Base-by-base conservation (phyloP, 2,113 vertebrate genomes). In the Urocitellus parryii region DNA sequence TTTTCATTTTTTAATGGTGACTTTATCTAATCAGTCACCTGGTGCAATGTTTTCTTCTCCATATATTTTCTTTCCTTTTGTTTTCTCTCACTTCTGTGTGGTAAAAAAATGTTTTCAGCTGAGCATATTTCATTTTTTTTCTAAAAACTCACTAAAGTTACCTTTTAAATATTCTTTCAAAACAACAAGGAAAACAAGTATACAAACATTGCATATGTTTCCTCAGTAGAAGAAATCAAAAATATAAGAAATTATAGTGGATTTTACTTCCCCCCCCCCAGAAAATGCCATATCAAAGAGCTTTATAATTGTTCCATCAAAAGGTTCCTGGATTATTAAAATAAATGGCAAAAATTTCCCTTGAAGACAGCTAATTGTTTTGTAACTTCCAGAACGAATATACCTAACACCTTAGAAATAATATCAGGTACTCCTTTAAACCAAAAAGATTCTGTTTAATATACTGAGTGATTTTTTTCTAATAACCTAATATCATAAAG, bases 391-490 rank as follows among this genome's bases (percentile, higher is more conserved):
- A 73, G 48, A 82, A 77, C 37, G 12, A 34, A 84, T 67, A 67
- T 2, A 27, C 0, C 63, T 79, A 84, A 56, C 17, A 90, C 27
- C 34, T 77, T 87, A 78, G 37, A n/a, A 14, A 45, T 86, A 32
- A 48, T 77, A 82, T 48, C 18, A 29, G 42, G 24, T 6, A 65
- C 20, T 83, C 29, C 78, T 81, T 86, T n/a, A 65, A 95, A 77
- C 4, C 8, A 77, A 39, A 63, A 74, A 18, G 29, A 73, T 70
- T 77, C 18, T 68, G 37, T 82, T 63, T 86, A 63, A 5, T 39
- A 32, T 61, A 16, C 7, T 82, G 63, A 88, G 56, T 88, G 89
- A 80, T 80, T 89, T 74, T 39, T 92, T 92, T 92, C 17, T 88
- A 84, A 32, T 22, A 78, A 82, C 39, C 22, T 76, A 77, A 63